Evolutionary conservation across 2,888 invertebrate genomes (phyloP).

Genomic region (Rotaria sp.): DNA sequence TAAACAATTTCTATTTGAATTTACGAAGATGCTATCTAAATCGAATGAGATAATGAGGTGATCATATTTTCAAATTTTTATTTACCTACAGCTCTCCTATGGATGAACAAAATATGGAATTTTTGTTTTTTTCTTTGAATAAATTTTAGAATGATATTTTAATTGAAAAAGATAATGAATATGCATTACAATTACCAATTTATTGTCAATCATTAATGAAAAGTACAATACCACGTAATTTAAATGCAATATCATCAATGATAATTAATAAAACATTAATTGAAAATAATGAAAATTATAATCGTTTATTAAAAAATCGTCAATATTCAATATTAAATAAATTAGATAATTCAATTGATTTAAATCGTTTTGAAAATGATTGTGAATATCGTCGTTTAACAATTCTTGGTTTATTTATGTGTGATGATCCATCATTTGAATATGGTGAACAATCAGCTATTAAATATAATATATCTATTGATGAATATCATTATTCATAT

Average conservation of each 20-base stretch:
- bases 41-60: no score
- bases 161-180: constrained; percentile 4
- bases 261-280: no score
- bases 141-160: background rate
- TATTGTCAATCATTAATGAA: constrained; percentile 28
- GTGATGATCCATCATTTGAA: background rate
- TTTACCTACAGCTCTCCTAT: no score
- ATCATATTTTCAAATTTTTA: no score
- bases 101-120: no score
- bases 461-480: background rate
- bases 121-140: background rate
- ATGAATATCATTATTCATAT: constrained; percentile 5
- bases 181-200: constrained; percentile 15
- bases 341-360: constrained; percentile 11
- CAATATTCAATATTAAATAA: background rate
- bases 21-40: no score
- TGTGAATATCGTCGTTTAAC: constrained; percentile 6
- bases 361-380: background rate
- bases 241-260: background rate
- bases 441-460: background rate
- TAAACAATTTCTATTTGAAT: no score
- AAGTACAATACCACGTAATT: background rate
- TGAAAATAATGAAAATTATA: constrained; percentile 6
- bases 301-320: constrained; percentile 5
- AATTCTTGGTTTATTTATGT: constrained; percentile 24